These are phyloP conservation scores for Microctonus aethiopoides DNA, from an alignment of 2,888 invertebrate species.

Conservation along the genomic window DNA sequence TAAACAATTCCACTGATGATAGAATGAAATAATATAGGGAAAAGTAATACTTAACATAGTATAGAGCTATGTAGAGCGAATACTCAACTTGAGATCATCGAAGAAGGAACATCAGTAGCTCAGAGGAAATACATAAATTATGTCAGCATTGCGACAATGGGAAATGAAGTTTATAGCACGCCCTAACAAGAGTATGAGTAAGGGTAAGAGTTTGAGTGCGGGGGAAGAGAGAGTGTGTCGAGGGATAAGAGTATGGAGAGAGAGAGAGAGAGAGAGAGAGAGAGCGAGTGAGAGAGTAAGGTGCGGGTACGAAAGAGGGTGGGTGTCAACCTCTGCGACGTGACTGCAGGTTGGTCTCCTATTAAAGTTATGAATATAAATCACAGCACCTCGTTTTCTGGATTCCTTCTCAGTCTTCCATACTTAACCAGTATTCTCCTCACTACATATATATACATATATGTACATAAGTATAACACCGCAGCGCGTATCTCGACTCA, in stretches of 20 bases:
- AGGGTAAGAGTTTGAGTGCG: constrained; percentile 1
- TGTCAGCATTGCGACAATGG: constrained; percentile 40
- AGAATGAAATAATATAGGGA: neutral
- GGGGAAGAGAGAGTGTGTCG: constrained; percentile 16
- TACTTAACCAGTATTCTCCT: constrained; percentile 26
- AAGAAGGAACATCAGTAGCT: constrained; percentile 17
- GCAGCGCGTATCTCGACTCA: neutral
- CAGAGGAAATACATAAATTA: constrained; percentile 58
- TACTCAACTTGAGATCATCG: neutral
- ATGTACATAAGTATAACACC: too few species aligned
- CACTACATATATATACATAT: constrained; percentile 1
- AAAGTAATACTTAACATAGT: neutral
- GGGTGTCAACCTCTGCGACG: constrained; percentile 46
- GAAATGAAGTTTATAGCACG: constrained; percentile 29
- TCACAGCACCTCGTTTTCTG: constrained; percentile 47
- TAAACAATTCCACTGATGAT: too few species aligned
- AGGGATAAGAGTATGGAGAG: neutral
- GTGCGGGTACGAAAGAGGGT: constrained; percentile 24
- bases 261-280: too few species aligned
- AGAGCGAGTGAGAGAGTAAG: neutral
- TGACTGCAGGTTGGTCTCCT: constrained; percentile 58
- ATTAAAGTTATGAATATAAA: constrained; percentile 65
- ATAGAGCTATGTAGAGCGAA: neutral
- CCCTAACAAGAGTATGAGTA: constrained; percentile 18
- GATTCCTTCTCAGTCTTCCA: constrained; percentile 33